Percentiles rank a stretch among this genome's conserved stretches.
These are phyloP conservation scores for Poeciliopsis turneri DNA, from an alignment of 2,797 vertebrate species.

Conservation along the genomic window DNA sequence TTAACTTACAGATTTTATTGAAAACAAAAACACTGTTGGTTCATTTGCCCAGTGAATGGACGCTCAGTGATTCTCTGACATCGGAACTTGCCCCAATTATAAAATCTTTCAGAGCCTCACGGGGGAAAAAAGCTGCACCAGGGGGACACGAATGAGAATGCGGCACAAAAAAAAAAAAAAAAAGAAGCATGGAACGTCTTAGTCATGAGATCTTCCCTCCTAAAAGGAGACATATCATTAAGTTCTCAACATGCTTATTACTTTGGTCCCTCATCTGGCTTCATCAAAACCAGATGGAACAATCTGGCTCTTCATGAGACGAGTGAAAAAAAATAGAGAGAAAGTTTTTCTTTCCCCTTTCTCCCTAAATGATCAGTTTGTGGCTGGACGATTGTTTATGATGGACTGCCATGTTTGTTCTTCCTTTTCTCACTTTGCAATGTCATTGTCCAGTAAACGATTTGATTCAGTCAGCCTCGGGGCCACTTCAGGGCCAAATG, in stretches of 20 bases:
- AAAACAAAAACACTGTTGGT: background rate
- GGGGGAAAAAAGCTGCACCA: constrained; percentile 26
- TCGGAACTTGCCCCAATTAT: constrained; percentile 26
- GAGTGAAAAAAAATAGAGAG: constrained; percentile 24
- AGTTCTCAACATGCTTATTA: constrained; percentile 77
- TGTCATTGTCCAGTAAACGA: background rate
- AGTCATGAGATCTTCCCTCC: constrained; percentile 69
- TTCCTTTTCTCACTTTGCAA: constrained; percentile 14
- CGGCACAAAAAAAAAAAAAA: constrained; percentile 8
- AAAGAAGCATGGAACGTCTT: constrained; percentile 70
- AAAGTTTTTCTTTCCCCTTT: constrained; percentile 18
- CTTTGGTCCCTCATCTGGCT: constrained; percentile 59
- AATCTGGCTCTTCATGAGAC: constrained; percentile 35
- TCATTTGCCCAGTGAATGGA: background rate
- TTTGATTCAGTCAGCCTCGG: background rate
- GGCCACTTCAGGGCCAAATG: background rate
- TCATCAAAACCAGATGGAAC: constrained; percentile 74
- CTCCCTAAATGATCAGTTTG: constrained; percentile 33
- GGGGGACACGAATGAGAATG: constrained; percentile 33
- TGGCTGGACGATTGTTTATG: constrained; percentile 13
- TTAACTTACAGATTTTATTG: background rate
- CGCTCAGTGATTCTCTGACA: constrained; percentile 1
- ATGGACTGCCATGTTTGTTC: constrained; percentile 10
- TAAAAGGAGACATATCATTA: constrained; percentile 76
- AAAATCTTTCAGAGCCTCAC: constrained; percentile 33